Conservation (phyloP, 2,888 invertebrate species). For the Nowickia ferox region DNA sequence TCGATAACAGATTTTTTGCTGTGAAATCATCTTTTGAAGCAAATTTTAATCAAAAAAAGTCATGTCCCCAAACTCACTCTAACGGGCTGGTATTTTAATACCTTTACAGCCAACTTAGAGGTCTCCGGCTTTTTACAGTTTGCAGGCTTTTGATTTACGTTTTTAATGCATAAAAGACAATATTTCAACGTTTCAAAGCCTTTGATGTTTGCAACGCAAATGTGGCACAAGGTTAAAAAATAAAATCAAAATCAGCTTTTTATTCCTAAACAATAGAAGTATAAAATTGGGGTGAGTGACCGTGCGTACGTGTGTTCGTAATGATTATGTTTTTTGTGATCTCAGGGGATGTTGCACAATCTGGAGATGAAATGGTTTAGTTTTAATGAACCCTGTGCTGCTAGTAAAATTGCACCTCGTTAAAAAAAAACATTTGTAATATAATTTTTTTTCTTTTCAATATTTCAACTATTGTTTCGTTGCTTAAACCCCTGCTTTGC, state of each 20-base stretch:
- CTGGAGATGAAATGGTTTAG: constrained; percentile 55
- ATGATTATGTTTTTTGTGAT: constrained; percentile 25
- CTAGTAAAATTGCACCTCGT: constrained; percentile 39
- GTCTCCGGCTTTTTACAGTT: neutral
- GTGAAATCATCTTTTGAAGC: too few relatives aligned
- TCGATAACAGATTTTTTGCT: too few relatives aligned
- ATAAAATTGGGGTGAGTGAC: constrained; percentile 47
- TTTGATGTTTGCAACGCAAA: constrained; percentile 61
- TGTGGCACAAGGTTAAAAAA: constrained; percentile 57
- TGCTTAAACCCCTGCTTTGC: constrained; percentile 51
- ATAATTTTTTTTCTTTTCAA: constrained; percentile 62
- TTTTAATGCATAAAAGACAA: constrained; percentile 1
- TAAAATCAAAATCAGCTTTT: constrained; percentile 6
- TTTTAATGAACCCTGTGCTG: constrained; percentile 65
- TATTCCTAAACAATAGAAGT: neutral
- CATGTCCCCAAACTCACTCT: neutral
- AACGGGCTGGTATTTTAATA: neutral
- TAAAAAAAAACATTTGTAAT: constrained; percentile 25
- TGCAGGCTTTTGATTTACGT: neutral
- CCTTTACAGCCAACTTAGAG: neutral
- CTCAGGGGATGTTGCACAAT: constrained; percentile 61
- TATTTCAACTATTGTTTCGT: constrained; percentile 48
- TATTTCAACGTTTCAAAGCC: constrained; percentile 23
- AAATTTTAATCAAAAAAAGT: too few relatives aligned
- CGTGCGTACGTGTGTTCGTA: constrained; percentile 22